These are phyloP conservation scores for Talpa occidentalis DNA, from an alignment of 2,113 vertebrate species.

Conservation along the genomic window DNA sequence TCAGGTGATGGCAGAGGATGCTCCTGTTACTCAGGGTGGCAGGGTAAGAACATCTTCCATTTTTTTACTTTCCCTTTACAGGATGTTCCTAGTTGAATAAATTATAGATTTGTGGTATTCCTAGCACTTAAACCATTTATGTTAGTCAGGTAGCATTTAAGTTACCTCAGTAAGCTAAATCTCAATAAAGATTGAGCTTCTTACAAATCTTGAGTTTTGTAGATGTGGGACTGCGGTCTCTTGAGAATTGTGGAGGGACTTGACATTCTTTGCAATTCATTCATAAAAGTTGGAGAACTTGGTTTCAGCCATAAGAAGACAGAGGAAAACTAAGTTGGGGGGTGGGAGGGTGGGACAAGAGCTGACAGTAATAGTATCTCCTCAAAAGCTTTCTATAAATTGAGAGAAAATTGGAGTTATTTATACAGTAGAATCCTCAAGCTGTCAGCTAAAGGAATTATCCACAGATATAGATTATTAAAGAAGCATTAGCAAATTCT, in stretches of 20 bases:
- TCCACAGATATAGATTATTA: neutral
- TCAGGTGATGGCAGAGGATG: conserved; percentile 85
- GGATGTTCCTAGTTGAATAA: neutral
- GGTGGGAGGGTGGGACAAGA: neutral
- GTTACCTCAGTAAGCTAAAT: neutral
- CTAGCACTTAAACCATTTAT: neutral
- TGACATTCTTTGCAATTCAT: conserved; percentile 4
- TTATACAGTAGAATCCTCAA: conserved; percentile 22
- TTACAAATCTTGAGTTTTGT: conserved; percentile 10
- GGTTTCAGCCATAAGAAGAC: neutral
- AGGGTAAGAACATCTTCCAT: conserved; percentile 88
- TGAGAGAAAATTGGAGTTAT: neutral
- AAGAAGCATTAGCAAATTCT: neutral
- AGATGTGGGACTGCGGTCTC: neutral
- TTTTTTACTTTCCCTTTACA: neutral
- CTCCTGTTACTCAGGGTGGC: conserved; percentile 91
- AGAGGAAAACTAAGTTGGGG: conserved; percentile 9
- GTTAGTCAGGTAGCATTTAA: neutral
- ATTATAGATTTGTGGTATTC: neutral
- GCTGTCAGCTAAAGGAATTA: neutral
- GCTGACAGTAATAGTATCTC: neutral
- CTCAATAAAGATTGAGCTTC: neutral
- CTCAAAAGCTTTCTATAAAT: neutral
- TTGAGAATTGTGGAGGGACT: neutral
- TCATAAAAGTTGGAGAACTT: conserved; percentile 40